Percentiles rank a stretch among this genome's conserved stretches.
Evolutionary conservation across 1,140 invertebrate genomes (phyloP).

Genomic region (Calycopis cecrops): DNA sequence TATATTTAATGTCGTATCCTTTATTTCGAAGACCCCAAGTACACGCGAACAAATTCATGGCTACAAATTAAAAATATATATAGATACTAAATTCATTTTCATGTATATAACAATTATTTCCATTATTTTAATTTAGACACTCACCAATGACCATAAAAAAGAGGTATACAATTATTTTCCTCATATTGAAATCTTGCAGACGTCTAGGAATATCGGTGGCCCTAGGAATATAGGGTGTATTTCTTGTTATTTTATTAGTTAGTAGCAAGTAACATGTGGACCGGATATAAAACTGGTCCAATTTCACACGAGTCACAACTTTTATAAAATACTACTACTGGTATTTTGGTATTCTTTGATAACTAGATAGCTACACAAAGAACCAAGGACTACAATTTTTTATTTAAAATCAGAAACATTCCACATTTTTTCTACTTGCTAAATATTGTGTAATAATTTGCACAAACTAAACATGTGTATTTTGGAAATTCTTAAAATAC

Average conservation of each 20-base stretch:
- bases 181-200: not conserved
- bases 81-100: slow-evolving; percentile 1
- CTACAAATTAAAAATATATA: slow-evolving; percentile 35
- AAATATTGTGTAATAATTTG: too few relatives aligned
- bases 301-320: not conserved
- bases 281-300: slow-evolving; percentile 1
- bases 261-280: not conserved
- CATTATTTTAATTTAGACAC: not conserved
- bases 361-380: too few relatives aligned
- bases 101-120: not conserved
- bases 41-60: slow-evolving; percentile 34
- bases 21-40: slow-evolving; percentile 36
- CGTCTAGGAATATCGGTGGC: too few relatives aligned
- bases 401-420: too few relatives aligned
- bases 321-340: too few relatives aligned
- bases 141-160: not conserved
- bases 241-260: too few relatives aligned
- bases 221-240: too few relatives aligned
- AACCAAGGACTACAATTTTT: too few relatives aligned
- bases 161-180: not conserved
- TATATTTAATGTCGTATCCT: slow-evolving; percentile 33
- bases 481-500: too few relatives aligned
- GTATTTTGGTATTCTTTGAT: too few relatives aligned
- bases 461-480: too few relatives aligned
- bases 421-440: too few relatives aligned